Percentiles rank a stretch among this genome's conserved stretches.
Conservation (phyloP, 2,113 vertebrate species). For the Australoheros scitulus region DNA sequence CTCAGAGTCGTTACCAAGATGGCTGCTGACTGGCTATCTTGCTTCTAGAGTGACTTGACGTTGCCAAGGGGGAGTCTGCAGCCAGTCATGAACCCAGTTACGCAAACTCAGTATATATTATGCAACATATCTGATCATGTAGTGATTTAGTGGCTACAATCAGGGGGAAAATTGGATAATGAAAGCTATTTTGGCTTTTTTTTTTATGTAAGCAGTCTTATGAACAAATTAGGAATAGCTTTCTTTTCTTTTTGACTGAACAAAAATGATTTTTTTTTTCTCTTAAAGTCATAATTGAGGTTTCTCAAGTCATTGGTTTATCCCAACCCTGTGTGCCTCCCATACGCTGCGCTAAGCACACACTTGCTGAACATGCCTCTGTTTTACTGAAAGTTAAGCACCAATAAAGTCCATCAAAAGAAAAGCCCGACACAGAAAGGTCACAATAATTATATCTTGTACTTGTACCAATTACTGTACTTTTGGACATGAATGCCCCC, state of each 20-base stretch:
- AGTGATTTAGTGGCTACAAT: not conserved
- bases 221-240: not conserved
- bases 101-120: not conserved
- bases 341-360: not conserved
- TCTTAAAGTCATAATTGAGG: not conserved
- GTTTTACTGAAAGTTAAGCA: conserved; percentile 19
- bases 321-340: not conserved
- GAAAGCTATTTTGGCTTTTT: not conserved
- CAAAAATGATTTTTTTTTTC: not conserved
- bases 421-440: conserved; percentile 32
- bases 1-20: accelerated
- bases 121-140: not conserved
- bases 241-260: too few relatives aligned
- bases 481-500: conserved; percentile 48
- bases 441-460: conserved; percentile 17
- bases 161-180: not conserved
- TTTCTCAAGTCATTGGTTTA: not conserved
- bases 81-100: not conserved
- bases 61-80: not conserved
- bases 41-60: not conserved
- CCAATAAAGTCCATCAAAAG: conserved; percentile 54
- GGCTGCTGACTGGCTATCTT: not conserved
- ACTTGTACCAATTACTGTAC: conserved; percentile 47
- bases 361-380: conserved; percentile 24
- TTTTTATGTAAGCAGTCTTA: not conserved